Base-by-base conservation (phyloP, 2,888 invertebrate genomes). In the Caenorhabditis sp. region DNA sequence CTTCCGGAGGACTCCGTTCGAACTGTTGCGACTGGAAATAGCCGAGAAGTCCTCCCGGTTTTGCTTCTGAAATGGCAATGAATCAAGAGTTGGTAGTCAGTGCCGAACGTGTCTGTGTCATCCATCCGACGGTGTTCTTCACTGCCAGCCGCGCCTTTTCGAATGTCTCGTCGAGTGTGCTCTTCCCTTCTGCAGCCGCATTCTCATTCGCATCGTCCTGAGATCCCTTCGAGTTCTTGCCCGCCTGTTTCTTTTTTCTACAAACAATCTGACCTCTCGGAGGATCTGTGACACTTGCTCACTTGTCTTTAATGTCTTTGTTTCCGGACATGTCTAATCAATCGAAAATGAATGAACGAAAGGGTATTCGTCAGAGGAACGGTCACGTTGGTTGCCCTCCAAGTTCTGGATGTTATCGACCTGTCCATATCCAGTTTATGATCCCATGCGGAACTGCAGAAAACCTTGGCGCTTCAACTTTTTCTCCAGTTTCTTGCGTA, bases 401-500 rank as follows among this genome's bases (percentile, higher is more conserved):
- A n/a, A n/a, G n/a, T n/a, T n/a, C n/a, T n/a, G n/a, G 8, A 39
- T 55, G 15, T 55, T 26, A n/a, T 24, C 20, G n/a, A 9, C 13
- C 7, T 45, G 2, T 35, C 20, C 15, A n/a, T 45, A 63, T 63
- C 63, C 63, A 53, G 63, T 63, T 52, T 41, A 20, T 52, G 27
- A 50, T 22, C 48, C 17, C 15, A 11, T 20, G 35, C 20, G 48
- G 48, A 55, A 65, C 46, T 48, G 26, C 37, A 11, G 24, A 62
- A 32, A 61, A 46, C 53, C 45, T 35, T 52, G 27, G 26, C 50
- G 26, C 9, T 15, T 41, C 62, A n/a, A 65, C 53, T 65, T 65
- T 55, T 65, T 65, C 48, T 56, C 27, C 65, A 35, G 46, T 65
- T 65, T 46, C 24, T 30, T 7, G 9, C 13, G 37, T 65, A 65